Percentiles rank a stretch among this genome's conserved stretches.
phyloP scores from a whole-genome alignment of 2,113 vertebrate genomes.

The Hiodon alosoides region DNA sequence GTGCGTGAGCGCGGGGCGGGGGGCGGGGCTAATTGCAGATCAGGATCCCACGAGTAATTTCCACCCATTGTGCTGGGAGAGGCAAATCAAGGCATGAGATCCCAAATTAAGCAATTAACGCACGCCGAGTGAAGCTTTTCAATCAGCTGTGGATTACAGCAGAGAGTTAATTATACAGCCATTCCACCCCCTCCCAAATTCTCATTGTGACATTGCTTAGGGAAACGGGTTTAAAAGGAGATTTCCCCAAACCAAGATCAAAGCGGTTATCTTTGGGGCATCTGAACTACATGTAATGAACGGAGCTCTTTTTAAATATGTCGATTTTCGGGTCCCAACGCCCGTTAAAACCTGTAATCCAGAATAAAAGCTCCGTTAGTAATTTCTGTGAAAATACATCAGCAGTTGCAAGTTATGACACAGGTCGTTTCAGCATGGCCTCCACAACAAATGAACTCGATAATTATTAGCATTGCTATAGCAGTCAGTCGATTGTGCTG shows the following conservation, averaged over 20 bases:
- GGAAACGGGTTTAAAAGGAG: neutral
- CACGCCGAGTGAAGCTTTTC: neutral
- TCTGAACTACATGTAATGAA: neutral
- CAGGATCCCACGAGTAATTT: slow-evolving; percentile 1
- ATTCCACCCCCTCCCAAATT: neutral
- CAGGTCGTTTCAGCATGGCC: too few relatives aligned
- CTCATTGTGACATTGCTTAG: neutral
- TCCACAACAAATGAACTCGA: too few relatives aligned
- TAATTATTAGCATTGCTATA: too few relatives aligned
- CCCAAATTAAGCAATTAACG: slow-evolving; percentile 16
- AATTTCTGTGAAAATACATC: too few relatives aligned
- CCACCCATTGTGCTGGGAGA: slow-evolving; percentile 11
- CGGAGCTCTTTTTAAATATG: too few relatives aligned
- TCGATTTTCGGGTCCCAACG: too few relatives aligned
- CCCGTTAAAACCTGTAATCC: too few relatives aligned
- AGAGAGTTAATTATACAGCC: slow-evolving; percentile 12
- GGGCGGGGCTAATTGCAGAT: neutral
- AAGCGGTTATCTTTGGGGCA: neutral
- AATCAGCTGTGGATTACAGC: neutral
- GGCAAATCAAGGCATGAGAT: neutral
- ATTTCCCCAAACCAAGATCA: slow-evolving; percentile 6
- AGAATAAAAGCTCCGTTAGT: too few relatives aligned
- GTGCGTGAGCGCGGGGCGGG: too few relatives aligned
- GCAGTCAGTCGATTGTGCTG: too few relatives aligned
- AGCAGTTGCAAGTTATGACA: too few relatives aligned